These are phyloP conservation scores for Anodontia alba DNA, from an alignment of 2,888 invertebrate genomes.

Conservation along the genomic window DNA sequence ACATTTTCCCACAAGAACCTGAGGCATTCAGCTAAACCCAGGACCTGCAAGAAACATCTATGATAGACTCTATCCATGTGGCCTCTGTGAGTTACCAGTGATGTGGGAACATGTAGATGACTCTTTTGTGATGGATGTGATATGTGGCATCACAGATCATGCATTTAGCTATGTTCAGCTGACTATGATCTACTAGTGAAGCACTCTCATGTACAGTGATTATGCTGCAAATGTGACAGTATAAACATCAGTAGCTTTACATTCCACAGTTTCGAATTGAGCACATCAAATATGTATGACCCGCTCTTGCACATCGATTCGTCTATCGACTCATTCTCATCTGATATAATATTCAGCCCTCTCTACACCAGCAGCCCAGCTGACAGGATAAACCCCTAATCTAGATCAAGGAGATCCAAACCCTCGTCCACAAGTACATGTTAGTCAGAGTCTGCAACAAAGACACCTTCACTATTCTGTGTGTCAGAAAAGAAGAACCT, in stretches of 20 bases:
- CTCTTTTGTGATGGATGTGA: conserved; percentile 27
- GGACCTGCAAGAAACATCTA: neutral
- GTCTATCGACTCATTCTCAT: conserved; percentile 20
- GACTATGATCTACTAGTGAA: neutral
- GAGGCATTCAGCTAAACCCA: conserved; percentile 18
- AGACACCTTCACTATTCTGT: neutral
- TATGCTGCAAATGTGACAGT: conserved; percentile 41
- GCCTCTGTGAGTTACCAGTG: conserved; percentile 31
- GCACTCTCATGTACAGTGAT: neutral
- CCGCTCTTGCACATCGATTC: conserved; percentile 22
- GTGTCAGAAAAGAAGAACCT: conserved; percentile 34
- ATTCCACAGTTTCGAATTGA: conserved; percentile 14
- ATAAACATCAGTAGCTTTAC: conserved; percentile 39
- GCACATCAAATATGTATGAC: conserved; percentile 12
- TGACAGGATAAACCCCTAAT: neutral
- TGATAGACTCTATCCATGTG: conserved; percentile 19
- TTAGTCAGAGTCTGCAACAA: conserved; percentile 28
- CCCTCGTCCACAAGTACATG: neutral
- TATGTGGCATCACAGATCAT: conserved; percentile 35
- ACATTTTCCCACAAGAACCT: neutral
- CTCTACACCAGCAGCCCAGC: conserved; percentile 27
- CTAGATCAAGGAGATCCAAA: neutral
- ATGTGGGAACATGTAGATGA: conserved; percentile 26
- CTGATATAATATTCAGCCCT: neutral
- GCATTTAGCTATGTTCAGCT: conserved; percentile 19